phyloP scores from a whole-genome alignment of 2,113 vertebrate genomes.

The Lepus americanus region DNA sequence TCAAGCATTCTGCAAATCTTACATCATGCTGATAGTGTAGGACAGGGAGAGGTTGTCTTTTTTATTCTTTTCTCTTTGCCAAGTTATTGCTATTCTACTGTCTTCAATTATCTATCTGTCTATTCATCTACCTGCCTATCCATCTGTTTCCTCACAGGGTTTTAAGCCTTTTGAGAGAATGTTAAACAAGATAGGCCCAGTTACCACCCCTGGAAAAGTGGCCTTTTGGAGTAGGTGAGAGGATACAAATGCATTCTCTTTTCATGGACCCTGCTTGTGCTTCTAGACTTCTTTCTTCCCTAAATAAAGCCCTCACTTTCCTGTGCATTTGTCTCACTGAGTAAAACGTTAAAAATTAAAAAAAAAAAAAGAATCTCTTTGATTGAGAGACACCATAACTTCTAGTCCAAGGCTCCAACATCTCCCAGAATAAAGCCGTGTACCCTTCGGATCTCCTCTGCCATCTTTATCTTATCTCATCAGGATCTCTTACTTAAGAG shows the following conservation, averaged over 20 bases:
- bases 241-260: background rate
- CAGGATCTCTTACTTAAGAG: background rate
- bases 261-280: background rate
- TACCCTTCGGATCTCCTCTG: background rate
- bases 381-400: background rate
- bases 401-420: background rate
- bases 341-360: too few relatives aligned
- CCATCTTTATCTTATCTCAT: background rate
- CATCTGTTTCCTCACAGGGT: background rate
- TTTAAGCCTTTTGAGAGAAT: constrained; percentile 47
- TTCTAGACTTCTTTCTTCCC: too few relatives aligned
- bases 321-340: too few relatives aligned
- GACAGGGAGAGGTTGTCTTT: background rate
- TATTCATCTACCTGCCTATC: background rate
- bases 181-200: background rate
- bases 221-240: background rate
- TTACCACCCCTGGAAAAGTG: background rate
- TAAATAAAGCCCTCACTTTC: too few relatives aligned
- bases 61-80: background rate
- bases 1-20: constrained; percentile 1
- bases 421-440: background rate
- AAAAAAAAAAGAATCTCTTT: too few relatives aligned
- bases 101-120: background rate
- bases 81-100: background rate
- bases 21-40: constrained; percentile 14